phyloP scores from a whole-genome alignment of 2,797 vertebrate genomes.

The Anabacerthia variegaticeps region DNA sequence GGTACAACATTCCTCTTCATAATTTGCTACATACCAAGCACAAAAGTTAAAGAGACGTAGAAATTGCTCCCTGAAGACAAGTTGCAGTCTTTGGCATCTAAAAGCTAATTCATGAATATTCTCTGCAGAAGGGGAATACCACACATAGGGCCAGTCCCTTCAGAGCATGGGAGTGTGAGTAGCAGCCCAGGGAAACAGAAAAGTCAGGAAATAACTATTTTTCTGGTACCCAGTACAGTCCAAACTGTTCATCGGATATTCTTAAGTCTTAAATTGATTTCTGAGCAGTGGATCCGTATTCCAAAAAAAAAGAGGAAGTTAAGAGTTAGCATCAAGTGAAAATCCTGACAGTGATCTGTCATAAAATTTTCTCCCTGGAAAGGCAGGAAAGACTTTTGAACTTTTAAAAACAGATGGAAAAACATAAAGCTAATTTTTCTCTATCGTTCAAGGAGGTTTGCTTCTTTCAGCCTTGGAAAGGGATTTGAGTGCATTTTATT shows the following conservation, averaged over 20 bases:
- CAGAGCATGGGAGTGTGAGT: background rate
- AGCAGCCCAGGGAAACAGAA: background rate
- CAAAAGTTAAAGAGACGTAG: conserved; percentile 4
- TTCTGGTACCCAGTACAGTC: background rate
- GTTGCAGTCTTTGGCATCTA: background rate
- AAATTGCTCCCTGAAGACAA: conserved; percentile 39
- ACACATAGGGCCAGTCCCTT: background rate
- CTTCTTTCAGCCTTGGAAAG: conserved; percentile 53
- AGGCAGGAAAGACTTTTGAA: background rate
- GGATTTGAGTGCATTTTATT: conserved; percentile 56
- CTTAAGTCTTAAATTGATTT: background rate
- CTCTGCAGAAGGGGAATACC: background rate
- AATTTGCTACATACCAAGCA: conserved; percentile 6
- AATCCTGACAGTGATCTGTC: background rate
- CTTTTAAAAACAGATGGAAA: background rate
- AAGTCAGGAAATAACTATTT: background rate
- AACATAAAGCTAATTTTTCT: background rate
- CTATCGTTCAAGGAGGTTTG: background rate
- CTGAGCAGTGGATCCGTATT: background rate
- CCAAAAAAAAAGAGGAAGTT: background rate
- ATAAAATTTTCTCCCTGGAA: background rate
- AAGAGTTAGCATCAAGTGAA: background rate
- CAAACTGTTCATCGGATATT: background rate
- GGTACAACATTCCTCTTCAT: background rate
- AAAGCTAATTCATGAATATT: conserved; percentile 27